A percentile compares a stretch with the other conserved stretches of the same genome.
Evolutionary conservation across 2,113 vertebrate genomes (phyloP).

Genomic region (Hemicordylus capensis): DNA sequence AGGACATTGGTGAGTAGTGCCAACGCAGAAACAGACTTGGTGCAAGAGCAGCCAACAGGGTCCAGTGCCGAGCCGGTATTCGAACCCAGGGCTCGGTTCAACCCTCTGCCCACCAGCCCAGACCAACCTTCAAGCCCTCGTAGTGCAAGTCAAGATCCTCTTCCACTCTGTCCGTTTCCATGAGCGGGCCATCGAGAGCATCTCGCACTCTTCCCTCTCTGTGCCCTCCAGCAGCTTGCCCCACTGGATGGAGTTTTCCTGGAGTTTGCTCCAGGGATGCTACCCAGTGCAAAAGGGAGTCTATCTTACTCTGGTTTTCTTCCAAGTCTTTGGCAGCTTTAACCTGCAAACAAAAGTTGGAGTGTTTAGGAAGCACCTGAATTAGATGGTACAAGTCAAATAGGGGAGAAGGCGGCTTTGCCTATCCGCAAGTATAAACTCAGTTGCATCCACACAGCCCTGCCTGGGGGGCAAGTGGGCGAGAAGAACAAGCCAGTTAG

Average conservation of each 20-base stretch:
- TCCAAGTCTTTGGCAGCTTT: conserved; percentile 90
- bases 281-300: conserved; percentile 83
- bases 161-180: conserved; percentile 44
- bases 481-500: too few species aligned
- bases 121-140: conserved; percentile 80
- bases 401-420: not conserved
- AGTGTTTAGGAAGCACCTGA: not conserved
- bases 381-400: not conserved
- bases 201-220: conserved; percentile 20
- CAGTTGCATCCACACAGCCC: too few species aligned
- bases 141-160: conserved; percentile 78
- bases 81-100: not conserved
- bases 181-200: not conserved
- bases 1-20: too few species aligned
- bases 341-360: conserved; percentile 74
- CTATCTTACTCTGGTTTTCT: conserved; percentile 87
- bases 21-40: too few species aligned
- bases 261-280: conserved; percentile 61
- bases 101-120: not conserved
- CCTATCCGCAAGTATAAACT: not conserved
- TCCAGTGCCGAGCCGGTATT: not conserved
- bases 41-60: not conserved
- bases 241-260: conserved; percentile 9
- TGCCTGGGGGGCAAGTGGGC: not conserved
- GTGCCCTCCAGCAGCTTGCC: not conserved